Conservation (phyloP, 2,113 vertebrate species). For the Tachysurus vachellii region DNA sequence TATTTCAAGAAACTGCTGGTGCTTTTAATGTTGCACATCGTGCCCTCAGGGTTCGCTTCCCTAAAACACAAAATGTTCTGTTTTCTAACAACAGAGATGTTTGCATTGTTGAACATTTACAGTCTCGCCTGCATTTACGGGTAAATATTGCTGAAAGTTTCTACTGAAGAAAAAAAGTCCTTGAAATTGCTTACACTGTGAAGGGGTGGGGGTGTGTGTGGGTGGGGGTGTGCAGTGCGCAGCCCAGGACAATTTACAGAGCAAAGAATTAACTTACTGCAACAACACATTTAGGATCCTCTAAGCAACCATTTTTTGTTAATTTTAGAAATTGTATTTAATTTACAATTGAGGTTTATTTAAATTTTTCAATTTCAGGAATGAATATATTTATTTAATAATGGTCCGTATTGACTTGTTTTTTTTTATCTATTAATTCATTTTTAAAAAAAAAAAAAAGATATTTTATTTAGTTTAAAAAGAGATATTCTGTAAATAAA, state of each 20-base stretch:
- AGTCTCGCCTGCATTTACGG: neutral
- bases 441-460: too few species aligned
- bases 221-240: neutral
- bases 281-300: neutral
- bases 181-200: neutral
- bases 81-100: neutral
- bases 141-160: neutral
- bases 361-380: too few species aligned
- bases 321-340: too few species aligned
- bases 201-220: too few species aligned
- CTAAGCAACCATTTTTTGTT: too few species aligned
- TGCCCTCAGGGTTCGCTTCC: constrained; percentile 18
- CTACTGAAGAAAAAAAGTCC: neutral
- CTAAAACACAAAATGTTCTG: neutral
- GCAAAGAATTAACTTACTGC: neutral
- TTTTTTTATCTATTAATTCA: too few species aligned
- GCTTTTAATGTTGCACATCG: neutral
- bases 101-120: neutral
- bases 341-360: neutral
- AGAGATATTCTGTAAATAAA: too few species aligned
- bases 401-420: too few species aligned
- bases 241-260: neutral
- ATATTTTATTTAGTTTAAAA: too few species aligned
- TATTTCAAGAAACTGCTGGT: neutral
- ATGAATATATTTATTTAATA: too few species aligned